phyloP scores from a whole-genome alignment of 2,888 invertebrate genomes.

The Drosophila mercatorum region DNA sequence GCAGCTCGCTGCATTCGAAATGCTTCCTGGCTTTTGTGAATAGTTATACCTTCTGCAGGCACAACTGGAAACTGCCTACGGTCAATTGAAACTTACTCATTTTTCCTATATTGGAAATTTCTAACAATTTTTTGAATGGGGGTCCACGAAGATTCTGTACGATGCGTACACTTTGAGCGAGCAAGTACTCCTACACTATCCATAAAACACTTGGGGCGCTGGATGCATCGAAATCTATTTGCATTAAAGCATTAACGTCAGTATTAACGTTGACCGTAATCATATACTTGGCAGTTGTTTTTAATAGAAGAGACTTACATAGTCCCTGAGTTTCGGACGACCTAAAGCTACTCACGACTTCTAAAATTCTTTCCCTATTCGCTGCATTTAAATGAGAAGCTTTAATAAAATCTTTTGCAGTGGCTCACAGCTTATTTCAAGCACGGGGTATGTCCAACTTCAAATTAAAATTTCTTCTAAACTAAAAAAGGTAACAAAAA shows the following conservation, averaged over 20 bases:
- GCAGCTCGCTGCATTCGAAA: background rate
- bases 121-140: background rate
- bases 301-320: background rate
- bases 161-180: conserved; percentile 1
- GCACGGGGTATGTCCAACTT: too few species aligned
- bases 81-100: background rate
- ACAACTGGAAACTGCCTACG: background rate
- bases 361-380: too few species aligned
- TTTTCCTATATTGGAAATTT: background rate
- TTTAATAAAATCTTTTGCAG: background rate
- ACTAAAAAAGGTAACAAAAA: background rate
- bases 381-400: too few species aligned
- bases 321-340: background rate
- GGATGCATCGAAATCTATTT: background rate
- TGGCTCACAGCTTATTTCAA: too few species aligned
- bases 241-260: background rate
- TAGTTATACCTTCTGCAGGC: background rate
- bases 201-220: conserved; percentile 1
- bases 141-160: background rate
- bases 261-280: background rate
- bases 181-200: background rate
- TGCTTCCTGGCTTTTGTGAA: background rate
- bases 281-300: background rate
- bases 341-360: too few species aligned
- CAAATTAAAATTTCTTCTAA: too few species aligned